phyloP scores from a whole-genome alignment of 2,797 vertebrate genomes.

The Sebastes variabilis region DNA sequence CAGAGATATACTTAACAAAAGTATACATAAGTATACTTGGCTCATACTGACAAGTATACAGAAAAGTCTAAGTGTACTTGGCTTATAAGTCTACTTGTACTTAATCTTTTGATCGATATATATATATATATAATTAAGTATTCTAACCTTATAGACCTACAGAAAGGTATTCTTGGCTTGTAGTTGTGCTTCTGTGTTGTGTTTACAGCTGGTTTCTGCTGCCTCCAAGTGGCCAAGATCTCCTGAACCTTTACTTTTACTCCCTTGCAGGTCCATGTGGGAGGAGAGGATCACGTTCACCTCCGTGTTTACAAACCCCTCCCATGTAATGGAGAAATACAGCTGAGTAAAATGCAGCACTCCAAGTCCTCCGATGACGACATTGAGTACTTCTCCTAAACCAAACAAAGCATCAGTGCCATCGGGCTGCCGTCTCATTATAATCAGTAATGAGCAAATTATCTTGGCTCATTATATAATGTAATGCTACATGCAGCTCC shows the following conservation, averaged over 20 bases:
- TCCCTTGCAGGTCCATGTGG: conserved; percentile 81
- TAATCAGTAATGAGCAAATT: neutral
- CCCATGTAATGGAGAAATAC: conserved; percentile 14
- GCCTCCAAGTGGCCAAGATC: neutral
- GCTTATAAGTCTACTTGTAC: no score
- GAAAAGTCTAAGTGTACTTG: no score
- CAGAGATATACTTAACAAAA: no score
- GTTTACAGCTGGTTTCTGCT: neutral
- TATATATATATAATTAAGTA: no score
- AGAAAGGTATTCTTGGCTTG: no score
- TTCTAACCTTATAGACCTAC: no score
- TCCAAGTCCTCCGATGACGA: conserved; percentile 79
- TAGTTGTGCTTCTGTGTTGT: no score
- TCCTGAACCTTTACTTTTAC: neutral
- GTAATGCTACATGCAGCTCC: neutral
- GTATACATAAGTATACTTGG: no score
- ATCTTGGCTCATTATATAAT: neutral
- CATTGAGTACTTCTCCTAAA: conserved; percentile 51
- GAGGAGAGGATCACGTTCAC: conserved; percentile 76
- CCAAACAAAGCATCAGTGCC: conserved; percentile 2
- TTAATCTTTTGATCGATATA: no score
- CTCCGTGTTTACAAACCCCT: conserved; percentile 79
- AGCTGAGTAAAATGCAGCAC: conserved; percentile 49
- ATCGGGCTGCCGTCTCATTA: neutral
- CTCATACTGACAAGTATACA: no score